These are phyloP conservation scores for Drosophila recens DNA, from an alignment of 2,888 invertebrate species.

Conservation along the genomic window DNA sequence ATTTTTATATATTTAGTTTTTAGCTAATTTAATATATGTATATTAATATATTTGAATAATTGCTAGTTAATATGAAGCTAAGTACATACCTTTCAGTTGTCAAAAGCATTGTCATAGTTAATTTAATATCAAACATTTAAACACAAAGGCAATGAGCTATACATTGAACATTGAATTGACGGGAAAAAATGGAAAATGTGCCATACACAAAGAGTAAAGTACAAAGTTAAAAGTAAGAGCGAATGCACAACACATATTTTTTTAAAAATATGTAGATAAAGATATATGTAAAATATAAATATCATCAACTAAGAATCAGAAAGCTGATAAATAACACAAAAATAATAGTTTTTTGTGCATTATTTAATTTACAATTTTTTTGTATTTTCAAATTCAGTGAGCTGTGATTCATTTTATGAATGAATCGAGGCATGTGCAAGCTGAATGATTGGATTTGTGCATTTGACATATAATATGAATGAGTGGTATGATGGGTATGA, in stretches of 20 bases:
- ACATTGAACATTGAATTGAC: constrained; percentile 43
- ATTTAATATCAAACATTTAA: constrained; percentile 26
- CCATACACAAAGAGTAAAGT: constrained; percentile 60
- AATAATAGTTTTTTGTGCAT: constrained; percentile 12
- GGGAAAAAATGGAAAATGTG: constrained; percentile 58
- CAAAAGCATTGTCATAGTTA: constrained; percentile 1
- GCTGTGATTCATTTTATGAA: constrained; percentile 45
- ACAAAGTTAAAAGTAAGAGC: constrained; percentile 22
- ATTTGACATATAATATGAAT: constrained; percentile 44
- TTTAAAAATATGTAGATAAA: constrained; percentile 1
- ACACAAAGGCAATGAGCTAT: constrained; percentile 38
- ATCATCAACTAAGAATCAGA: constrained; percentile 36
- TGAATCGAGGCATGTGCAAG: constrained; percentile 46
- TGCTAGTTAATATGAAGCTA: constrained; percentile 1
- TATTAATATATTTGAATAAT: constrained; percentile 1
- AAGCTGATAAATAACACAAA: constrained; percentile 34
- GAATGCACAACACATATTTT: constrained; percentile 26
- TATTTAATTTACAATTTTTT: constrained; percentile 10
- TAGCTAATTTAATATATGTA: background rate
- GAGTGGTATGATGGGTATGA: constrained; percentile 2
- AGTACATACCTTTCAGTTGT: constrained; percentile 58
- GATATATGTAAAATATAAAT: constrained; percentile 15
- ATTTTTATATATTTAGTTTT: background rate
- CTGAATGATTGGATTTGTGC: constrained; percentile 64
- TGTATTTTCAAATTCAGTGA: constrained; percentile 49